Conservation (phyloP, 2,113 vertebrate genomes). For the Progne subis region DNA sequence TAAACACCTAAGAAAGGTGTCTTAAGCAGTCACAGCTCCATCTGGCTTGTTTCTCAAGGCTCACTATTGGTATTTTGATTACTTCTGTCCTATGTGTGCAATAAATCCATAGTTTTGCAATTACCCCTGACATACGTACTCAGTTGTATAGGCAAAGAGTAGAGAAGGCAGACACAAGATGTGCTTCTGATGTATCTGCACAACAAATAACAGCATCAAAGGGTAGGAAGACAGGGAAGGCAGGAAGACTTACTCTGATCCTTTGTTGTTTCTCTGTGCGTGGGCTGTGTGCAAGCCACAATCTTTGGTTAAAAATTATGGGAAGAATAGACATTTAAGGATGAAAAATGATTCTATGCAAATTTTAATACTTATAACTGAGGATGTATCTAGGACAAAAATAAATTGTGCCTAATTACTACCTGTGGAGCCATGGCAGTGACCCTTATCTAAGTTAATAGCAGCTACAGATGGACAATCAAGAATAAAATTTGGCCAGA, state of each 20-base stretch:
- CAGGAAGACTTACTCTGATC: not conserved
- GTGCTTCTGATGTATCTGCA: not conserved
- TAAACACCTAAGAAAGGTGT: not conserved
- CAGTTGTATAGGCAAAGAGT: not conserved
- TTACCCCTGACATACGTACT: not conserved
- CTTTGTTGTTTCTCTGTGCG: not conserved
- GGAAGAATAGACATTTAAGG: not conserved
- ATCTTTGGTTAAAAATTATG: not conserved
- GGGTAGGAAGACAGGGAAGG: not conserved
- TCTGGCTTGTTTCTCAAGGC: not conserved
- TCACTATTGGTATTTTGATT: not conserved
- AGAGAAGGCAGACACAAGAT: not conserved
- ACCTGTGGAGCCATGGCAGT: not conserved
- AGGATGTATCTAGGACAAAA: not conserved
- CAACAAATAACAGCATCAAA: not conserved
- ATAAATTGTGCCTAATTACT: not conserved
- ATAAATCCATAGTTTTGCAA: not conserved
- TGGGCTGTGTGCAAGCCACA: not conserved
- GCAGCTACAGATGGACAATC: not conserved
- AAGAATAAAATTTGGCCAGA: not conserved
- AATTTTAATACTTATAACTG: constrained; percentile 7
- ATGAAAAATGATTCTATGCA: not conserved
- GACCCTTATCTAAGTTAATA: not conserved
- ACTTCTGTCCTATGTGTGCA: not conserved
- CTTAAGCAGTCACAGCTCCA: not conserved